Evolutionary conservation across 2,797 vertebrate species (phyloP).

Genomic region (Cyprinodon diabolis): DNA sequence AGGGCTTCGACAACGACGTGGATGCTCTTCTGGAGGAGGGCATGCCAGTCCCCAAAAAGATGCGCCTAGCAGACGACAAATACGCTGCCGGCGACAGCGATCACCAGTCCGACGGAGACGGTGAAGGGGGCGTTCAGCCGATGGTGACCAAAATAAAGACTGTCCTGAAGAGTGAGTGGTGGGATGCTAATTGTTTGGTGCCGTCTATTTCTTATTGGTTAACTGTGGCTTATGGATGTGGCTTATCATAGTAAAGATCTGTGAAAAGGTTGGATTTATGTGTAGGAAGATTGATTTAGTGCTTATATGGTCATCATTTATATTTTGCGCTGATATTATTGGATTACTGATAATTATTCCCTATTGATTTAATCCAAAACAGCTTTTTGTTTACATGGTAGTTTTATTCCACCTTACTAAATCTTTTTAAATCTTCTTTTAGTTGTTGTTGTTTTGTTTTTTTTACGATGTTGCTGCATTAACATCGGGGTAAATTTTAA

Average conservation of each 20-base stretch:
- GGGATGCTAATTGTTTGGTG: neutral
- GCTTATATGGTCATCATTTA: too few species aligned
- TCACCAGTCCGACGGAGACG: constrained; percentile 93
- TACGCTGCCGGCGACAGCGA: constrained; percentile 87
- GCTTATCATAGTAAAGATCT: neutral
- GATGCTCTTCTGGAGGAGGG: constrained; percentile 97
- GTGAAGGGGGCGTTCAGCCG: constrained; percentile 94
- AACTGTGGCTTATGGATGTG: neutral
- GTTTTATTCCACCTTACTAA: too few species aligned
- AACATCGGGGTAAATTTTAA: too few species aligned
- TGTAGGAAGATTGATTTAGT: too few species aligned
- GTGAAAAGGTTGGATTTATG: neutral
- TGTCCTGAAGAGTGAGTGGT: constrained; percentile 96
- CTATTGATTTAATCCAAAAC: too few species aligned
- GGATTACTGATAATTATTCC: too few species aligned
- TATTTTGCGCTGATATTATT: too few species aligned
- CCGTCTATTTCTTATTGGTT: neutral
- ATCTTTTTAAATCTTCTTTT: too few species aligned
- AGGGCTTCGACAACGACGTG: constrained; percentile 99
- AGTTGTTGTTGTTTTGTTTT: too few species aligned
- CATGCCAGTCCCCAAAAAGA: constrained; percentile 96
- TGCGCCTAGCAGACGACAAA: constrained; percentile 89
- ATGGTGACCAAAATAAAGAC: constrained; percentile 99
- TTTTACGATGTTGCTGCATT: too few species aligned
- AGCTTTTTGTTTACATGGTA: too few species aligned